phyloP scores from a whole-genome alignment of 2,113 vertebrate genomes.

The Patagioenas fasciata region DNA sequence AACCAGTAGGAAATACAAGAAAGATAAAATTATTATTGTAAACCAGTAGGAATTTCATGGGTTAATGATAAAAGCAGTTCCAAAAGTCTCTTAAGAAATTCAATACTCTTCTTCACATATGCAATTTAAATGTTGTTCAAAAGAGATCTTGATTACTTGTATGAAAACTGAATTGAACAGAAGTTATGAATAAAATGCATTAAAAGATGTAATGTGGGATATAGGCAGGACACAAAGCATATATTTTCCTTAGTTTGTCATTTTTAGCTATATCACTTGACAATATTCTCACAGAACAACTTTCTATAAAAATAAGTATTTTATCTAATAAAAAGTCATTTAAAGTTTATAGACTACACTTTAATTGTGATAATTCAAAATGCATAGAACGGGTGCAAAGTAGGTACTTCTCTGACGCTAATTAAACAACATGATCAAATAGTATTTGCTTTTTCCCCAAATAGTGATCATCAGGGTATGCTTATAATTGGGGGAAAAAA shows the following conservation, averaged over 20 bases:
- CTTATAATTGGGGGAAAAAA: neutral
- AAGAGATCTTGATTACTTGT: conserved; percentile 19
- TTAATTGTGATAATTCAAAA: neutral
- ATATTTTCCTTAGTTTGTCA: neutral
- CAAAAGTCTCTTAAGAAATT: conserved; percentile 1
- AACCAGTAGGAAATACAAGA: conserved; percentile 11
- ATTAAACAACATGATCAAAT: neutral
- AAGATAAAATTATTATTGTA: neutral
- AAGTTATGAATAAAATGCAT: conserved; percentile 15
- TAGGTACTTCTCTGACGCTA: conserved; percentile 12
- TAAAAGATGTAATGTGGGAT: neutral
- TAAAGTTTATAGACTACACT: neutral
- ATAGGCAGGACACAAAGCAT: conserved; percentile 9
- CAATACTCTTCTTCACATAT: neutral
- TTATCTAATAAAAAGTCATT: neutral
- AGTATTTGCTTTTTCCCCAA: neutral
- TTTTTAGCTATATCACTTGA: neutral
- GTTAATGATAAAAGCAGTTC: neutral
- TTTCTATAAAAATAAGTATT: neutral
- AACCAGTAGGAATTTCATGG: neutral
- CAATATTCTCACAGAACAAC: neutral
- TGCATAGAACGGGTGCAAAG: neutral
- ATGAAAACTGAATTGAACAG: conserved; percentile 10
- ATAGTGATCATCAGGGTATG: neutral
- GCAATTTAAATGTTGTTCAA: neutral